A percentile compares a stretch with the other conserved stretches of the same genome.
Evolutionary conservation across 2,888 invertebrate genomes (phyloP).

Genomic region (Lycaena phlaeas): DNA sequence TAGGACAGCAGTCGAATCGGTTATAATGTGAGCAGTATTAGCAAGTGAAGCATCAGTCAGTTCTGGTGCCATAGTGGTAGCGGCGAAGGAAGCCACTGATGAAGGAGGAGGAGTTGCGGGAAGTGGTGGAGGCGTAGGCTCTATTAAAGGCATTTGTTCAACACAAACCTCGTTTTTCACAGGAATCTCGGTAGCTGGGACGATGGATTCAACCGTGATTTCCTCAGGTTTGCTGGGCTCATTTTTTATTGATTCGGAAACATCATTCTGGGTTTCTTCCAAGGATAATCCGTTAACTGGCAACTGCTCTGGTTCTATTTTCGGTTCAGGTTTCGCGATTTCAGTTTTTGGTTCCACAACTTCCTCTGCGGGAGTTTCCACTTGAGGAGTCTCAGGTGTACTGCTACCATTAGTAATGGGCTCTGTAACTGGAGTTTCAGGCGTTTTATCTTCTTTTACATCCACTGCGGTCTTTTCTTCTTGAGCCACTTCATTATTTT

Average conservation of each 20-base stretch:
- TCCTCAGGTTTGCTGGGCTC: conserved; percentile 47
- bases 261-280: conserved; percentile 44
- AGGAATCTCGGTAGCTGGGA: conserved; percentile 56
- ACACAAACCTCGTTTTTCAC: conserved; percentile 70
- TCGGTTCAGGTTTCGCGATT: conserved; percentile 30
- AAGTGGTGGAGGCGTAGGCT: conserved; percentile 80
- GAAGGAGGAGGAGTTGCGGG: conserved; percentile 83
- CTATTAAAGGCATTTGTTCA: conserved; percentile 74
- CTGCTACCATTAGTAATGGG: conserved; percentile 61
- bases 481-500: conserved; percentile 37
- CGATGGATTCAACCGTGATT: conserved; percentile 43
- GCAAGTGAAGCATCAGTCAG: conserved; percentile 55
- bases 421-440: conserved; percentile 66
- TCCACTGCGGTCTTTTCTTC: conserved; percentile 42
- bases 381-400: conserved; percentile 53
- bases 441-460: conserved; percentile 51
- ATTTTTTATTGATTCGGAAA: conserved; percentile 30
- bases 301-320: conserved; percentile 45
- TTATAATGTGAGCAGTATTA: conserved; percentile 47
- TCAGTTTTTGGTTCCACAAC: conserved; percentile 27
- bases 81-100: conserved; percentile 82
- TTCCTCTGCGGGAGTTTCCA: conserved; percentile 28
- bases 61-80: conserved; percentile 76
- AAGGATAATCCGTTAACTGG: conserved; percentile 56
- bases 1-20: conserved; percentile 35